Base-by-base conservation (phyloP, 2,113 vertebrate genomes). In the Psittacula cyanocephala region DNA sequence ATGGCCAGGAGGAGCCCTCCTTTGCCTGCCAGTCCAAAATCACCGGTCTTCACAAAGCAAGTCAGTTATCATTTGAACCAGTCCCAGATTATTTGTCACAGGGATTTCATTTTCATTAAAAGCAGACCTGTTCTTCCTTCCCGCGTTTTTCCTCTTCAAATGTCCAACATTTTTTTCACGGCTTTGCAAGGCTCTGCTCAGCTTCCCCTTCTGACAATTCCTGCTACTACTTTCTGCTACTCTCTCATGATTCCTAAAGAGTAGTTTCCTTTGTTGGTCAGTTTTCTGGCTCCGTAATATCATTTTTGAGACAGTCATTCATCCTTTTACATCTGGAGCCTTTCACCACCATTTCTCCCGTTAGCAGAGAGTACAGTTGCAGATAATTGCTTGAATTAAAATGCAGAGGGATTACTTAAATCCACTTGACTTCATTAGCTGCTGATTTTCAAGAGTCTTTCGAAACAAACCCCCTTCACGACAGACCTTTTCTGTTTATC, bases 381-480 rank as follows among this genome's bases (percentile, higher is more conserved):
- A 93, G 82, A 96, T 89, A 96, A 96, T 84, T 92, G 81, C 91
- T 81, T 75, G 78, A 92, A 96, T 95, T 91, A 92, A 97, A 96
- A 96, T 86, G 88, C 88, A 91, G 79, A 77, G 23, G 46, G 88
- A 95, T 95, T 95, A 96, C 86, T 86, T 62, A 83, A 93, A 97
- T 95, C 91, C 86, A 96, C 88, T 97, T 92, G 94, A 93, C 86
- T 94, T 88, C 72, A 91, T 92, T 88, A 94, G 69, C 81, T 86
- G 77, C 83, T 72, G 67, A 88, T 96, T 95, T 92, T 71, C 60
- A 55, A 29, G 89, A 86, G 80, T 81, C 83, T 92, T 86, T 55
- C 55, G 88, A 93, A 92, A 93, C 77, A 83, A 86, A 96, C 18
- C 46, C 59, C 52, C 22, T 67, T 68, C 86, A 50, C 9, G 65